These are phyloP conservation scores for Crypturellus tataupa DNA, from an alignment of 2,797 vertebrate genomes.

Conservation along the genomic window DNA sequence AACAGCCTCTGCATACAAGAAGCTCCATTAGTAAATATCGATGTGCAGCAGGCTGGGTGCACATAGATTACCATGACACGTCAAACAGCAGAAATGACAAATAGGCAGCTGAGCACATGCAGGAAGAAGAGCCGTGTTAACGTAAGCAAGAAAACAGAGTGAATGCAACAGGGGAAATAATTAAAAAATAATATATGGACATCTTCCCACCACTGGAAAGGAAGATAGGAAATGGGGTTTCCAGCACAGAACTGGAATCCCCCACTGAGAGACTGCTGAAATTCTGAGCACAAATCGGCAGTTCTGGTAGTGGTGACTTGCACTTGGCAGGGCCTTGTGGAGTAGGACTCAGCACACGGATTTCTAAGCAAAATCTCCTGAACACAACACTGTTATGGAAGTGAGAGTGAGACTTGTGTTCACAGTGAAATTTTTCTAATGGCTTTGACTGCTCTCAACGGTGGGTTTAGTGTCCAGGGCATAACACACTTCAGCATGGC, in stretches of 20 bases:
- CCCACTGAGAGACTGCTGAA: not conserved
- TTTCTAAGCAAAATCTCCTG: not conserved
- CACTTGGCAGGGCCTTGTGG: not conserved
- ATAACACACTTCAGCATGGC: not conserved
- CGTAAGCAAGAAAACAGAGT: constrained; percentile 52
- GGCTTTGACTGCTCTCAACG: not conserved
- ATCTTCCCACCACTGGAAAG: not conserved
- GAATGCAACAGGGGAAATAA: constrained; percentile 49
- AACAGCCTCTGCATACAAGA: constrained; percentile 64
- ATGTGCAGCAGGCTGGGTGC: constrained; percentile 63
- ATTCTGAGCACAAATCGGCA: not conserved
- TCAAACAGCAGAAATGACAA: constrained; percentile 72
- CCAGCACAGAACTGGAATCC: not conserved
- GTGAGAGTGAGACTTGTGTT: not conserved
- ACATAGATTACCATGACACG: constrained; percentile 55
- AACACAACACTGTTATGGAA: not conserved
- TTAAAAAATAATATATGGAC: constrained; percentile 30
- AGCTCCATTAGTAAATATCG: constrained; percentile 77
- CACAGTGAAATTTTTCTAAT: not conserved
- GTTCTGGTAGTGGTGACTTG: not conserved
- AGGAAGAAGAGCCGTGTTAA: not conserved
- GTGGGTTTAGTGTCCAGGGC: not conserved
- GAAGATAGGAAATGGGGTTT: not conserved
- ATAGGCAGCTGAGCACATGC: constrained; percentile 46
- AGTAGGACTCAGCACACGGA: not conserved